phyloP scores from a whole-genome alignment of 2,113 vertebrate genomes.

The Holacanthus passer region DNA sequence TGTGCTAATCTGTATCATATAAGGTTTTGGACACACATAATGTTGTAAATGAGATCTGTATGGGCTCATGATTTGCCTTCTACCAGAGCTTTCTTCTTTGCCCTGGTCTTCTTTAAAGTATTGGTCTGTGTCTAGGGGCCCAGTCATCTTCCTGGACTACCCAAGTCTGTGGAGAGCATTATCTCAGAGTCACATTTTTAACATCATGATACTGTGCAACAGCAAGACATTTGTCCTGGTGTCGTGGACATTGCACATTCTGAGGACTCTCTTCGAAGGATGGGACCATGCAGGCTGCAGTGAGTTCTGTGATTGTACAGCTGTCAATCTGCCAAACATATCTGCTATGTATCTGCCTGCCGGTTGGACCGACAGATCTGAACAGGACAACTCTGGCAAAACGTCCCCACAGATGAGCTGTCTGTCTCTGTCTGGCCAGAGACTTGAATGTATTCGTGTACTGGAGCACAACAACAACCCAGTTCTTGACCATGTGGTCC shows the following conservation, averaged over 20 bases:
- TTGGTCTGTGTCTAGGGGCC: constrained; percentile 28
- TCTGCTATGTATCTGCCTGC: constrained; percentile 43
- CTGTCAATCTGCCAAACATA: constrained; percentile 39
- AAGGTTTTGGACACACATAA: constrained; percentile 46
- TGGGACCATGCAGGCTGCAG: constrained; percentile 30
- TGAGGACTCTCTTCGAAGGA: constrained; percentile 32
- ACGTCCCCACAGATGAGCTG: constrained; percentile 20
- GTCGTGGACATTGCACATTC: constrained; percentile 39
- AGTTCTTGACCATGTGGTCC: constrained; percentile 43
- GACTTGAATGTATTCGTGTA: constrained; percentile 77
- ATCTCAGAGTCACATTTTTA: constrained; percentile 57
- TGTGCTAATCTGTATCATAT: constrained; percentile 56
- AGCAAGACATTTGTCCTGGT: constrained; percentile 25
- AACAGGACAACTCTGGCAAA: constrained; percentile 17
- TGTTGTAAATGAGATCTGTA: constrained; percentile 55
- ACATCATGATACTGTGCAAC: constrained; percentile 51
- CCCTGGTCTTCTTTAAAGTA: constrained; percentile 26
- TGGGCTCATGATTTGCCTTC: constrained; percentile 64
- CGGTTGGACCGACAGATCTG: constrained; percentile 16
- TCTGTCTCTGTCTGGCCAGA: constrained; percentile 41
- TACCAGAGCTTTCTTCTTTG: constrained; percentile 40
- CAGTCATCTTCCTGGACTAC: constrained; percentile 17
- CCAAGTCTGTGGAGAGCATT: background rate
- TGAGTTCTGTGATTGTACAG: constrained; percentile 21
- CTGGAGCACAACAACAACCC: constrained; percentile 40